Evolutionary conservation across 2,113 vertebrate genomes (phyloP).

Genomic region (Regulus satrapa): DNA sequence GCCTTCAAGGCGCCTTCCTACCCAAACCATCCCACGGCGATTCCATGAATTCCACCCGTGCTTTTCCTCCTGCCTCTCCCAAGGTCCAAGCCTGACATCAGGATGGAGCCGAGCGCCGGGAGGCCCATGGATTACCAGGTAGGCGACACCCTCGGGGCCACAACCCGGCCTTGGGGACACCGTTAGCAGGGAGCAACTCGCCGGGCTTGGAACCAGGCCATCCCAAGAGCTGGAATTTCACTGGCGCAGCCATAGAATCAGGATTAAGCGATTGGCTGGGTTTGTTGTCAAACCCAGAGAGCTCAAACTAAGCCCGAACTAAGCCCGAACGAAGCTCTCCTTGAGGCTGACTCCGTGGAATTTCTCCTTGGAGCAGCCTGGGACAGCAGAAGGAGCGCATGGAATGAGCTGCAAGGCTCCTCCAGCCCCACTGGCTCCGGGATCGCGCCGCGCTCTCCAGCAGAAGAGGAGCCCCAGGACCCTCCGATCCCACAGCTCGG

Average conservation of each 20-base stretch:
- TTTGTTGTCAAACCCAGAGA: neutral
- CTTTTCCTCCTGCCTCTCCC: neutral
- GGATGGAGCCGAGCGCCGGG: conserved; percentile 92
- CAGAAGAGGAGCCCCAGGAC: neutral
- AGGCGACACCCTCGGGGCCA: neutral
- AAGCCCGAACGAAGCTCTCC: too few species aligned
- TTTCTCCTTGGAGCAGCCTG: neutral
- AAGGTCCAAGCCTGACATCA: conserved; percentile 97
- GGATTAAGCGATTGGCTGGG: accelerated
- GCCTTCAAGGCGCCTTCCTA: accelerated
- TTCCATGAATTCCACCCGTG: accelerated
- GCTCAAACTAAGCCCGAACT: neutral
- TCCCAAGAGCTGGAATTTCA: neutral
- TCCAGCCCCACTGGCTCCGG: accelerated
- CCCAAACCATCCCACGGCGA: neutral
- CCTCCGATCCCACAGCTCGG: neutral
- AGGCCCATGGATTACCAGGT: conserved; percentile 97
- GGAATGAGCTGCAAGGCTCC: too few species aligned
- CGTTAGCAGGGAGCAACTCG: accelerated
- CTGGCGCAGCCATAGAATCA: accelerated
- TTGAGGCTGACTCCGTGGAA: neutral
- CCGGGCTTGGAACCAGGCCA: neutral
- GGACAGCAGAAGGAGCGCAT: neutral
- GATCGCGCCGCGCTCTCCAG: accelerated
- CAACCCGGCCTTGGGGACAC: accelerated